Base-by-base conservation (phyloP, 2,113 vertebrate species). In the Chelonoidis abingdonii region DNA sequence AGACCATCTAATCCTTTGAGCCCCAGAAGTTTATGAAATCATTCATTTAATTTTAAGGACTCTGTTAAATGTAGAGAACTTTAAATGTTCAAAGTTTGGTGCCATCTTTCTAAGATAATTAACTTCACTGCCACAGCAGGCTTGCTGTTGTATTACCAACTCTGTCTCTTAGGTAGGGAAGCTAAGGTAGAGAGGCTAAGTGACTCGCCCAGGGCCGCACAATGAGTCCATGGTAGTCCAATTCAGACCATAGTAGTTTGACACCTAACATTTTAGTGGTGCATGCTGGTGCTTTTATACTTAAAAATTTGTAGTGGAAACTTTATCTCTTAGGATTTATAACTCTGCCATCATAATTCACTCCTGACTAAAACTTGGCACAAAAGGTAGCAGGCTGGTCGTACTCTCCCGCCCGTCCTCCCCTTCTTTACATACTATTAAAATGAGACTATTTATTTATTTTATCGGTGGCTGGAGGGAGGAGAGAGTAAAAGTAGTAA, bases 331-430 rank as follows among this genome's bases (percentile, higher is more conserved):
- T 13, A 47, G 92, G 93, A 80, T 87, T 94, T 92, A 57, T 53
- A 76, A 56, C 2, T 1, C 75, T 89, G 88, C 87, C 90, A 92
- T 0, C 0, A 0, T 86, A 90, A 96, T 86, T 97, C 83, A 94
- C 90, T 84, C 49, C 47, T 93, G 92, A 96, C 38, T 92, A 91
- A 89, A 96, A 89, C 14, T 88, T 96, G 92, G 86, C 88, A 53
- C 38, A 50, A 79, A 49, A 89, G 57, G 44, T 89, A 83, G 59
- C 89, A 62, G 89, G 49, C 85, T 95, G 88, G 14, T 89, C 90
- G 62, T 69, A n/a, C 21, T n/a, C 8, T 38, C 4, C 4, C 4
- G 1, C 16, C 87, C 59, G n/a, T 86, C 83, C 1, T 0, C 87
- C 76, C 0, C 89, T 96, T 69, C 93, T 94, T 86, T 93, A 29